Base-by-base conservation (phyloP, 2,113 vertebrate genomes). In the Austrofundulus limnaeus region DNA sequence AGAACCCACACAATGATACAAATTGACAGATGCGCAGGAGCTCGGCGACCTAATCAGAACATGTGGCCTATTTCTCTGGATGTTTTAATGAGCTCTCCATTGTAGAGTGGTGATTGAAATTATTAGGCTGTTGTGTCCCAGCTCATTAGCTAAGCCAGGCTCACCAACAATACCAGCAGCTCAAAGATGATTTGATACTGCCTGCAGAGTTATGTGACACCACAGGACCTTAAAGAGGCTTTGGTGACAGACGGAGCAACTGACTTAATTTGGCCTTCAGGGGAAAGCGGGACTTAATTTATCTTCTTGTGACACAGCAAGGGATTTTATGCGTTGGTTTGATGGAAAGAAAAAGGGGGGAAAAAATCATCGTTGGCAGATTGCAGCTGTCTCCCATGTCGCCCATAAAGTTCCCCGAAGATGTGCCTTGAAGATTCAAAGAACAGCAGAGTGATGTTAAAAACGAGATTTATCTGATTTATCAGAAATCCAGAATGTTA, bases 121-220 rank as follows among this genome's bases (percentile, higher is more conserved):
- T 80, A 86, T 84, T 75, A 84, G 75, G 68, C 80, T 63, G 80
- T 81, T 25, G 31, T 38, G 80, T 78, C 77, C 67, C 66, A 71
- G 79, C 78, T 88, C 83, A 86, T 90, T 90, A 87, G 69, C 78
- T 72, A 67, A 82, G 84, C 47, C 66, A 59, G 81, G 34, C 78
- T 65, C 72, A 72, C 82, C 78, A 78, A 80, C 77, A 77, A 64
- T 72, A 78, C 67, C 85, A 75, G 78, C 81, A 61, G 80, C 83
- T 78, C 74, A 73, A 70, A 80, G 83, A 89, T 76, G 66, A 85
- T 83, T 77, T 55, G 78, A 85, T 77, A 9, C 71, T 58, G 48
- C 80, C 83, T 66, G 66, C 55, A 51, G 83, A 76, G 78, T 56
- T 54, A 66, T 57, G 72, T 43, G 73, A 82, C 77, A 71, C 83